These are phyloP conservation scores for Plectropomus leopardus DNA, from an alignment of 2,113 vertebrate genomes.

Conservation along the genomic window DNA sequence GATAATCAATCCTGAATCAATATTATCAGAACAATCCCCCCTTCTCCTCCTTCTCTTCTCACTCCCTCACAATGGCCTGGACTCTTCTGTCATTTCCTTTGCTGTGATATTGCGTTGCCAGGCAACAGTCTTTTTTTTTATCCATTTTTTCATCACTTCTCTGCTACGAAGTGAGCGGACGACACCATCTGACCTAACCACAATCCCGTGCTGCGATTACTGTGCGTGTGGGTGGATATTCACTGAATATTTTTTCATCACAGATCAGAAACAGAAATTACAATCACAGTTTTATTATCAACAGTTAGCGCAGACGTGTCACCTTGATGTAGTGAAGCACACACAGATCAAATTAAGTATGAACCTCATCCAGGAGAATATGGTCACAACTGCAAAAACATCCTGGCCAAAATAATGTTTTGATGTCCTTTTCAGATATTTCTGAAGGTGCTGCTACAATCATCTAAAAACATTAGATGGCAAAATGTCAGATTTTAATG, in stretches of 20 bases:
- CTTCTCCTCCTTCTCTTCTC: conserved; percentile 15
- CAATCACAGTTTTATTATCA: conserved; percentile 1
- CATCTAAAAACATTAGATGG: not conserved
- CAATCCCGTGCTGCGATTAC: conserved; percentile 41
- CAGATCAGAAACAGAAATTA: conserved; percentile 22
- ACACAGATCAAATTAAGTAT: not conserved
- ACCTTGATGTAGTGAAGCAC: not conserved
- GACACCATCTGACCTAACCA: conserved; percentile 52
- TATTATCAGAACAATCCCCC: conserved; percentile 22
- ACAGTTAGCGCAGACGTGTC: not conserved
- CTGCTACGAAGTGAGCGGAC: conserved; percentile 24
- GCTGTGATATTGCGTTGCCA: conserved; percentile 63
- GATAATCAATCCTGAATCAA: conserved; percentile 45
- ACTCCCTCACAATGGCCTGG: conserved; percentile 8
- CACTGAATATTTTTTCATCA: conserved; percentile 20
- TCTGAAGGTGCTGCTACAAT: not conserved
- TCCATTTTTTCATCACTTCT: conserved; percentile 51
- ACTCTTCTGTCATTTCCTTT: conserved; percentile 4
- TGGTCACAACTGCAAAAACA: not conserved
- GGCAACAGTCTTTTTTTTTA: conserved; percentile 62
- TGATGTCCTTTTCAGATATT: not conserved
- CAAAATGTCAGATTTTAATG: not conserved
- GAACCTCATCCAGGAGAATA: not conserved
- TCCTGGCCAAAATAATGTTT: not conserved
- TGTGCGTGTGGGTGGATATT: conserved; percentile 38